Percentiles rank a stretch among this genome's conserved stretches.
These are phyloP conservation scores for silkworm (Bombyx mori) DNA, from an alignment of 1,140 invertebrate genomes.

Conservation along the genomic window DNA sequence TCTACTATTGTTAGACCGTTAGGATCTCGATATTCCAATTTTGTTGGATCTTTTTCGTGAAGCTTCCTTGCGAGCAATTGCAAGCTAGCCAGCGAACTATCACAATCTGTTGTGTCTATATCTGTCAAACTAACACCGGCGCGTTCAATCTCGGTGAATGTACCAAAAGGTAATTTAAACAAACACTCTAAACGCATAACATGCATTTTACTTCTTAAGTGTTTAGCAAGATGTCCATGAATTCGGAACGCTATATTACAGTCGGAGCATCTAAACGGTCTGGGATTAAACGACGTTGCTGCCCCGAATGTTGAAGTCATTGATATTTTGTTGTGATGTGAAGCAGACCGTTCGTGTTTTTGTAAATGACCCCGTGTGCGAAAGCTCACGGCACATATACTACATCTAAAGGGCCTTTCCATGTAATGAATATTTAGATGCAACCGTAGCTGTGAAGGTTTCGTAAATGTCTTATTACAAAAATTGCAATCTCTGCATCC, in stretches of 20 bases:
- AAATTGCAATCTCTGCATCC: constrained; percentile 88
- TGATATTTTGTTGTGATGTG: constrained; percentile 91
- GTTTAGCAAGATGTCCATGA: constrained; percentile 96
- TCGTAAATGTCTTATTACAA: constrained; percentile 92
- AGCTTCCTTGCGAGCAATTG: constrained; percentile 85
- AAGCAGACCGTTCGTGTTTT: constrained; percentile 91
- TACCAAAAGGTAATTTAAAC: constrained; percentile 94
- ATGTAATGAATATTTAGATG: constrained; percentile 98
- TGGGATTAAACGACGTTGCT: constrained; percentile 88
- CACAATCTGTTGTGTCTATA: constrained; percentile 94
- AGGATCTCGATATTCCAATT: constrained; percentile 76
- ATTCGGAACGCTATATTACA: constrained; percentile 97
- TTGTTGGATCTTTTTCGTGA: constrained; percentile 85
- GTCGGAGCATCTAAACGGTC: constrained; percentile 94
- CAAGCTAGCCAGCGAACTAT: constrained; percentile 89
- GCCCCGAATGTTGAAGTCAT: constrained; percentile 91
- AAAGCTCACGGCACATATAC: constrained; percentile 92
- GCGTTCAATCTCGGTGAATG: constrained; percentile 94
- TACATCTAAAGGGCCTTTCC: constrained; percentile 92
- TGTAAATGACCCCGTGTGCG: constrained; percentile 92
- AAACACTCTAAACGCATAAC: constrained; percentile 95
- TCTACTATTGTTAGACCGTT: constrained; percentile 24
- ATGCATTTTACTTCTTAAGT: constrained; percentile 96
- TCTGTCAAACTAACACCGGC: constrained; percentile 92
- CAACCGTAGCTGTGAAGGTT: constrained; percentile 89